Conservation (phyloP, 2,113 vertebrate species). For the Danionella cerebrum region DNA sequence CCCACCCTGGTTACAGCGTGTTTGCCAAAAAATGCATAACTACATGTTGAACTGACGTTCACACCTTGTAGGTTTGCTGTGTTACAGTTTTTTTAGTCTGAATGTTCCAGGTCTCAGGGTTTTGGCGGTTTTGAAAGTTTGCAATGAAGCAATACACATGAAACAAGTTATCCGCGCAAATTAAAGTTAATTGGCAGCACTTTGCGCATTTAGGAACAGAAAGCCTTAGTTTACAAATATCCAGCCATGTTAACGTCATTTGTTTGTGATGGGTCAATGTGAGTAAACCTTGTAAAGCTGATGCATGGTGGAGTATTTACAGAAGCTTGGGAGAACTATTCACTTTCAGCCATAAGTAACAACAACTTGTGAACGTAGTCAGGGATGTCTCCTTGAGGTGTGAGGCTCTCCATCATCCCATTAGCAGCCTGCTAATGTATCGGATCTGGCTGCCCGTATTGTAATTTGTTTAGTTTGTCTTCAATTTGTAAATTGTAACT, state of each 20-base stretch:
- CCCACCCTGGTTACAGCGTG: constrained; percentile 22
- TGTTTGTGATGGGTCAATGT: constrained; percentile 29
- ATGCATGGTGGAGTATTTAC: constrained; percentile 36
- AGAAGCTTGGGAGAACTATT: constrained; percentile 31
- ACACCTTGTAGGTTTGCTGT: too few relatives aligned
- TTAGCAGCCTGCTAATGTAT: constrained; percentile 31
- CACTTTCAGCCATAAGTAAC: constrained; percentile 38
- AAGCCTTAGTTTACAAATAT: constrained; percentile 28
- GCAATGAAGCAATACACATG: too few relatives aligned
- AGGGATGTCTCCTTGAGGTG: constrained; percentile 29
- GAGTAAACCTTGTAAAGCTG: constrained; percentile 42
- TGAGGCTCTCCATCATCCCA: constrained; percentile 40
- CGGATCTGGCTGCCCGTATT: constrained; percentile 16
- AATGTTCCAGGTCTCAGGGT: too few relatives aligned
- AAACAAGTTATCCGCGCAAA: too few relatives aligned
- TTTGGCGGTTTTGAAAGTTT: too few relatives aligned
- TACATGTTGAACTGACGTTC: too few relatives aligned
- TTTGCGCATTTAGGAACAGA: too few relatives aligned
- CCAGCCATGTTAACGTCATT: constrained; percentile 40
- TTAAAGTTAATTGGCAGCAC: too few relatives aligned
- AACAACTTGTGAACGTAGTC: constrained; percentile 46
- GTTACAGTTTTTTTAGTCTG: too few relatives aligned
- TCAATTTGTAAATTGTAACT: constrained; percentile 4
- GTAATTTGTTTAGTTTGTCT: constrained; percentile 21
- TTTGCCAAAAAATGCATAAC: too few relatives aligned